A percentile compares a stretch with the other conserved stretches of the same genome.
Evolutionary conservation across 2,797 vertebrate species (phyloP).

Genomic region (Parauchenoglanis punctatus): DNA sequence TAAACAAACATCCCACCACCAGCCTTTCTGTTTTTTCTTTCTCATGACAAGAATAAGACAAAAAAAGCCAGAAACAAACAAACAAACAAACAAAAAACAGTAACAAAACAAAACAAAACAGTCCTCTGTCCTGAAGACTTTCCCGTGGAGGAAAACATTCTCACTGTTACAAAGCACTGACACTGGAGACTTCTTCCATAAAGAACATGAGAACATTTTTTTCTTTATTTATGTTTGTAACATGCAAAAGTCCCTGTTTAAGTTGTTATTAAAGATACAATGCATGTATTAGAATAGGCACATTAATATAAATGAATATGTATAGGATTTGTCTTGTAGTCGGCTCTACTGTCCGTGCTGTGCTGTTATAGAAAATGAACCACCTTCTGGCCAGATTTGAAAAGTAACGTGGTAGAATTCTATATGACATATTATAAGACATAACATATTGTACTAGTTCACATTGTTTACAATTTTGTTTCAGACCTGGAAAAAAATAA

Average conservation of each 20-base stretch:
- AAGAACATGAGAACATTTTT: not conserved
- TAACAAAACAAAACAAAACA: not conserved
- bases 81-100: not conserved
- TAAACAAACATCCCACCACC: not conserved
- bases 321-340: no score
- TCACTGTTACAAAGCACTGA: not conserved
- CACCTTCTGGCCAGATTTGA: not conserved
- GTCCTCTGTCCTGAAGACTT: not conserved
- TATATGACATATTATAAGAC: not conserved
- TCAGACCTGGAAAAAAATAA: not conserved
- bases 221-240: not conserved
- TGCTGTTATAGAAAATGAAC: not conserved
- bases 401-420: not conserved
- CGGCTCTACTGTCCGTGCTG: not conserved
- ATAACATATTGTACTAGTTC: not conserved
- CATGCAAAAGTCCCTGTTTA: not conserved
- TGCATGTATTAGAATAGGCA: not conserved
- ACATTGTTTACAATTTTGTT: not conserved
- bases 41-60: not conserved
- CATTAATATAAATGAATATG: not conserved
- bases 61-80: not conserved
- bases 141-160: not conserved
- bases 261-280: not conserved
- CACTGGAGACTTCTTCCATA: not conserved
- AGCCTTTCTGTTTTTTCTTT: not conserved